A percentile compares a stretch with the other conserved stretches of the same genome.
Evolutionary conservation across 2,888 invertebrate genomes (phyloP).

Genomic region (Bembecia ichneumoniformis): DNA sequence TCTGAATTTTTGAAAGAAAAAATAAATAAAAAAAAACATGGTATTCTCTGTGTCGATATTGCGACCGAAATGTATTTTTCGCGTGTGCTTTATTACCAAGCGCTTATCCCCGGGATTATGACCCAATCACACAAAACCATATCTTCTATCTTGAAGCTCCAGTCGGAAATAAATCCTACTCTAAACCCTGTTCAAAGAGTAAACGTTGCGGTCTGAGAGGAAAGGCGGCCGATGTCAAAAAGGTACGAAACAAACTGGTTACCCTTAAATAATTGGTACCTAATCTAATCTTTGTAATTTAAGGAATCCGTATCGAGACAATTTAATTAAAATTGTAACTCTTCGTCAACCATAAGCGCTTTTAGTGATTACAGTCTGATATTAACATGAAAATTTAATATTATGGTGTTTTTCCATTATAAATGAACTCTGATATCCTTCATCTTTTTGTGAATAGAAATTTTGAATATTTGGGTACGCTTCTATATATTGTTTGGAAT

Average conservation of each 20-base stretch:
- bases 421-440: too few species aligned
- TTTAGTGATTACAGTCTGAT: too few species aligned
- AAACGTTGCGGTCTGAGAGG: constrained; percentile 44
- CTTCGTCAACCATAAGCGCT: constrained; percentile 6
- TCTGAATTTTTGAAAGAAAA: too few species aligned
- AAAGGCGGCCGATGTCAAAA: constrained; percentile 38
- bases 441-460: too few species aligned
- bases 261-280: constrained; percentile 19
- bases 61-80: not conserved
- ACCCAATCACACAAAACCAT: constrained; percentile 39
- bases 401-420: too few species aligned
- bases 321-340: constrained; percentile 28
- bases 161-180: constrained; percentile 48
- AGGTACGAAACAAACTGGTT: constrained; percentile 31
- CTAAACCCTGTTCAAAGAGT: constrained; percentile 42
- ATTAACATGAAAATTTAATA: too few species aligned
- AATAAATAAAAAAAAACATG: too few species aligned
- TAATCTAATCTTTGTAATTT: constrained; percentile 37
- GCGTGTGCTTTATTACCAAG: not conserved
- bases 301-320: constrained; percentile 26
- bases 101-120: constrained; percentile 6
- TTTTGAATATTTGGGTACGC: too few species aligned
- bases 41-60: too few species aligned
- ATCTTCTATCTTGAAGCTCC: constrained; percentile 29
- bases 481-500: not conserved